Base-by-base conservation (phyloP, 1,140 invertebrate species). In the Samia ricini region DNA sequence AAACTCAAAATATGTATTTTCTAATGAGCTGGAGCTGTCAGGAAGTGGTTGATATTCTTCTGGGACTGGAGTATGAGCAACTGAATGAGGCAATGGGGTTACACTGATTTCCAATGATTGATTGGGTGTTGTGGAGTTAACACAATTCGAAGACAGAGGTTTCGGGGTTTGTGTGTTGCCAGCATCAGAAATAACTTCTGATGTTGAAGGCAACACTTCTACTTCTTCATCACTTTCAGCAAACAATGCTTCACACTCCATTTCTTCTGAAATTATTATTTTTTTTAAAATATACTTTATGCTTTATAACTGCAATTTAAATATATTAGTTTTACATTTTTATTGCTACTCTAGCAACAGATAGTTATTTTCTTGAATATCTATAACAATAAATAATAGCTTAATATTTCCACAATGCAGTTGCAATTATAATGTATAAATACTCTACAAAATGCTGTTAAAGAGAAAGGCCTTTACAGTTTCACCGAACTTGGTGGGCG, bases 151-250 rank as follows among this genome's bases (percentile, higher is more conserved):
- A 42, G 86, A 88, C 51, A 89, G 74, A 29, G 77, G 82, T 65
- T 86, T 85, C 60, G 79, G 72, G 56, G 68, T 64, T 57, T 71
- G 59, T 19, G 72, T 71, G 62, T 61, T 76, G 50, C 65, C 69
- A 60, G 66, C 65, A 3, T 64, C 59, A 26, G 74, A 56, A 19
- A 59, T 66, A 21, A 60, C 63, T 59, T 85, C 78, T 57, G 71
- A 65, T 26, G 74, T 63, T 36, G 74, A 63, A n/a, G 83, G 88
- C 10, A 91, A 60, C 6, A 90, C 81, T 71, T 90, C 84, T 51
- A 91, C 78, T 58, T 91, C 90, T 68, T 91, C 90, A 71, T 91
- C 90, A 71, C 89, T 91, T 59, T 85, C 88, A 33, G 89, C 90
- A 81, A 91, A 91, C 26, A 91, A 66, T 29, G 84, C 82, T 26